Evolutionary conservation across 2,113 vertebrate species (phyloP).

Genomic region (Burhinus oedicnemus): DNA sequence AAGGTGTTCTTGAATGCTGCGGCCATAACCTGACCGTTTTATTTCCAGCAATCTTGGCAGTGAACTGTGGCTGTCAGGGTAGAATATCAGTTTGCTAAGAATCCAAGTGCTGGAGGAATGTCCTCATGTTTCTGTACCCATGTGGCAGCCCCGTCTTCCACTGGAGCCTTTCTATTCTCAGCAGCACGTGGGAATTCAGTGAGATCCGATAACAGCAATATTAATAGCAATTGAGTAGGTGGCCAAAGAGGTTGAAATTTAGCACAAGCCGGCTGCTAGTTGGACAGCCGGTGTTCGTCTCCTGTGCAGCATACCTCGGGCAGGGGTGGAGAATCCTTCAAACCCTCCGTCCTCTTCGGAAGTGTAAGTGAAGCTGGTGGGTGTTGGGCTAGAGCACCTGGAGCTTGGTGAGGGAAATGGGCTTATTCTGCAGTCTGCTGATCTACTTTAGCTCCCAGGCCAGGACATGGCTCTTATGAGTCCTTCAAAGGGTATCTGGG

Average conservation of each 20-base stretch:
- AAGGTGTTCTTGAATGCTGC: neutral
- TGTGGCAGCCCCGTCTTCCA: conserved; percentile 10
- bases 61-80: neutral
- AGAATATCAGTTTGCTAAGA: neutral
- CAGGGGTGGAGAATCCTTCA: neutral
- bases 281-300: neutral
- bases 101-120: conserved; percentile 23
- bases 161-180: conserved; percentile 66
- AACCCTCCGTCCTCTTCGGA: neutral
- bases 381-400: rapidly evolving
- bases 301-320: rapidly evolving
- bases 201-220: conserved; percentile 69
- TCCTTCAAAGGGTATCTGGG: neutral
- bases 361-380: neutral
- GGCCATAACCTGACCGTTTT: neutral
- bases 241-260: conserved; percentile 53
- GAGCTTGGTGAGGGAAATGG: rapidly evolving
- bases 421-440: neutral
- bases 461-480: neutral
- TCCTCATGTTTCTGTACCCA: conserved; percentile 51
- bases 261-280: neutral
- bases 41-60: neutral
- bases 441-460: rapidly evolving
- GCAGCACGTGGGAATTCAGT: conserved; percentile 54
- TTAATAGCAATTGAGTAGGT: conserved; percentile 71